phyloP scores from a whole-genome alignment of 2,113 vertebrate species.

The Chinchilla lanigera region DNA sequence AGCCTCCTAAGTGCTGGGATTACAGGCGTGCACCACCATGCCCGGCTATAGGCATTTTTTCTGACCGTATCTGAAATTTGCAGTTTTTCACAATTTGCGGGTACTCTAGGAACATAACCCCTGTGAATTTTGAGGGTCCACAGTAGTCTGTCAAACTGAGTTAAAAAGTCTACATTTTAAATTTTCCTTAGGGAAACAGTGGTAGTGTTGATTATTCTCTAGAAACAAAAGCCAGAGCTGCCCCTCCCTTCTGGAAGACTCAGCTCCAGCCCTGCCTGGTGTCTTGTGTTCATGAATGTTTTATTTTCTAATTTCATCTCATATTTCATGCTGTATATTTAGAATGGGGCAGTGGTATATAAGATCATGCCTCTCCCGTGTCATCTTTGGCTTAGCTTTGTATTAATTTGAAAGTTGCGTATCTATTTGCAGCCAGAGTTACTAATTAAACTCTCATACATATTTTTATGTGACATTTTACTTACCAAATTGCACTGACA shows the following conservation, averaged over 20 bases:
- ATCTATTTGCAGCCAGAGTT: background rate
- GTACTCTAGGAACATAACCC: background rate
- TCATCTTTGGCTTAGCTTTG: slow-evolving; percentile 10
- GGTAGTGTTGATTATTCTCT: background rate
- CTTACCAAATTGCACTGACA: background rate
- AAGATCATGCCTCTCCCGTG: background rate
- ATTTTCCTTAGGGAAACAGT: background rate
- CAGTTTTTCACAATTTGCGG: background rate
- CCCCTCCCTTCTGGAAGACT: background rate
- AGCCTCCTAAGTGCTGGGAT: too few relatives aligned
- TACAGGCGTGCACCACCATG: too few relatives aligned
- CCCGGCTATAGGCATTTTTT: background rate
- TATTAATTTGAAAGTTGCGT: background rate
- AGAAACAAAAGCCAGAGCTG: background rate
- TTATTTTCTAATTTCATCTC: slow-evolving; percentile 33
- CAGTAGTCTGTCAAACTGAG: background rate
- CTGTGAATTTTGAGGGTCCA: background rate
- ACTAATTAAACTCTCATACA: background rate
- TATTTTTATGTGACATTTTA: slow-evolving; percentile 10
- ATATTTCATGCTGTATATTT: background rate
- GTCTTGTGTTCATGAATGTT: background rate
- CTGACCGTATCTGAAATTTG: background rate
- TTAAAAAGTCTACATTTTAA: slow-evolving; percentile 29
- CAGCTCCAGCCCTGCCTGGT: background rate
- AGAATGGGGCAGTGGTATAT: background rate